Evolutionary conservation across 2,888 invertebrate species (phyloP), one percentile per base, ranked within the genome.

Genomic region (Beris morrisii): DNA sequence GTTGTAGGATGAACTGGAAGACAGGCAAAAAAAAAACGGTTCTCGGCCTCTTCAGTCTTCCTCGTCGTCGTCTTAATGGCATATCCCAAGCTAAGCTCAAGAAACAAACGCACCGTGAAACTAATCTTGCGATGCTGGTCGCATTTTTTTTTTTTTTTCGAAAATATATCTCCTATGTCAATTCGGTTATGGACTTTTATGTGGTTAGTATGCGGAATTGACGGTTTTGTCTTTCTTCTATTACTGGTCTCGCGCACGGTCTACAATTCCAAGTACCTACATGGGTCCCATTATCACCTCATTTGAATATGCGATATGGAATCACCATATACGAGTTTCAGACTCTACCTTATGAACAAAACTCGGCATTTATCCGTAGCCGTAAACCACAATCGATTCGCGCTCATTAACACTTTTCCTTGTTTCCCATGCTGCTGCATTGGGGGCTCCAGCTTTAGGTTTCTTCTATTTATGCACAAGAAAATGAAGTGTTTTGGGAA

Each of bases 281-380:
- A 48, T 48, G 58, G 32, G 11, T 48, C 45, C 13, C 58, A 59
- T 48, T 59, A 48, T 48, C 58, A 48, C 58, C 28, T 48, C 30
- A 59, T 59, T 59, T 59, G 48, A 59, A 59, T 48, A 59, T 44
- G 58, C 58, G 48, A 59, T 48, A 59, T 57, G 15, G 22, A 4
- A 45, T 59, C 58, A n/a, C 32, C 58, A 59, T 59, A 31, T 22
- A 22, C 12, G 38, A 12, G n/a, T 32, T 48, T 59, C 31, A n/a
- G 31, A 4, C 30, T 32, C 28, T 44, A 13, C 44, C 22, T 13
- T 28, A 45, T 4, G 32, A 30, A n/a, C 15, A 45, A 38, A 38
- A 38, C 38, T 38, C 38, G 5, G 38, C 38, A 38, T 38, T 38
- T 38, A 38, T 38, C 48, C 28, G 12, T 31, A 30, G 31, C 31